Conservation (phyloP, 2,888 invertebrate genomes). For the Xestia c-nigrum region DNA sequence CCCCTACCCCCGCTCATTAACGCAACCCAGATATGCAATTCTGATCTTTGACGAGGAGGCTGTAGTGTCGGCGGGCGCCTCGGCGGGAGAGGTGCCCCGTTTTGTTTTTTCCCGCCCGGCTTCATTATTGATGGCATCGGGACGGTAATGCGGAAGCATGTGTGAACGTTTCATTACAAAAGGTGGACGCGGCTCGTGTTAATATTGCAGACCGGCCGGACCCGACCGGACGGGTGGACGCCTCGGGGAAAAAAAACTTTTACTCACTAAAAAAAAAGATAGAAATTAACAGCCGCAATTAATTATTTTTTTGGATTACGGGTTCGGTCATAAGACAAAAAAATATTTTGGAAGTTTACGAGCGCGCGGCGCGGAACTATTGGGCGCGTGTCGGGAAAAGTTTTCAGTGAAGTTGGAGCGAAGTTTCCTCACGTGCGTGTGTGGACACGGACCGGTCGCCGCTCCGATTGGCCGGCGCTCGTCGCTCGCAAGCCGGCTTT, state of each 20-base stretch:
- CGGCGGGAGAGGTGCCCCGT: conserved; percentile 89
- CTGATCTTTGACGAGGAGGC: conserved; percentile 92
- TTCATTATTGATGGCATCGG: conserved; percentile 91
- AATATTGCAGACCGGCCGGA: conserved; percentile 90
- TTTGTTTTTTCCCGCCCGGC: conserved; percentile 91
- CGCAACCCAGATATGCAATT: conserved; percentile 93
- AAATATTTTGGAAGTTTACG: conserved; percentile 63
- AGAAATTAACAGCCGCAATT: conserved; percentile 75
- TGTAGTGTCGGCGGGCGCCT: conserved; percentile 90
- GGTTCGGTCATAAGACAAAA: conserved; percentile 63
- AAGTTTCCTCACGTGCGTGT: conserved; percentile 86
- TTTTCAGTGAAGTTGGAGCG: conserved; percentile 80
- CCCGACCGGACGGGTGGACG: conserved; percentile 89
- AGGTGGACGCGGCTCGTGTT: conserved; percentile 90
- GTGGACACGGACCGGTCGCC: conserved; percentile 75
- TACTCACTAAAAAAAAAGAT: conserved; percentile 76
- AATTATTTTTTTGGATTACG: conserved; percentile 68
- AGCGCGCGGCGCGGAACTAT: conserved; percentile 77
- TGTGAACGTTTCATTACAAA: conserved; percentile 91
- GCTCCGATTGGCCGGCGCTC: conserved; percentile 79
- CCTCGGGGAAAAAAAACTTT: conserved; percentile 81
- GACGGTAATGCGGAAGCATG: conserved; percentile 91
- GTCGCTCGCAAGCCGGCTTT: conserved; percentile 54
- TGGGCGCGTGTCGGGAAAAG: conserved; percentile 81
- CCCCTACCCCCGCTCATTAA: conserved; percentile 91